Evolutionary conservation across 2,888 invertebrate genomes (phyloP).

Genomic region (Theodoxus fluviatilis): DNA sequence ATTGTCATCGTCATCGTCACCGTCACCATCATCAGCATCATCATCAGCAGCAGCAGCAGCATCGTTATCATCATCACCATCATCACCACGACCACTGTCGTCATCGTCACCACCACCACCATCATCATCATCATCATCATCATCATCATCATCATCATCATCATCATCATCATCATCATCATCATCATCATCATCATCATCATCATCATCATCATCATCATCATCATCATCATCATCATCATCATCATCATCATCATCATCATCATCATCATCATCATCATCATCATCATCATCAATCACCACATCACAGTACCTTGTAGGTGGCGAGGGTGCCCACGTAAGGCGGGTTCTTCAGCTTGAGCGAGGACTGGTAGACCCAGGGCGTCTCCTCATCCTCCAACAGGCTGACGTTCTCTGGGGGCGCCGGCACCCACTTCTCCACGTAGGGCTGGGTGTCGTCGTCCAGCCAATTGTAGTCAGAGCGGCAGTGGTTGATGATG

Average conservation of each 20-base stretch:
- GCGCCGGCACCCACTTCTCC: constrained; percentile 51
- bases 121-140: constrained; percentile 26
- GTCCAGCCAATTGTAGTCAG: constrained; percentile 61
- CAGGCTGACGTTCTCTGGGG: constrained; percentile 39
- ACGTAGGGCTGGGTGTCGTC: constrained; percentile 62
- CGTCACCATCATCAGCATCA: too few species aligned
- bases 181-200: constrained; percentile 27
- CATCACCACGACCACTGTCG: too few species aligned
- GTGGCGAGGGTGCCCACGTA: constrained; percentile 63
- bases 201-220: constrained; percentile 26
- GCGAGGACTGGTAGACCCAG: constrained; percentile 64
- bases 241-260: constrained; percentile 19
- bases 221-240: constrained; percentile 26
- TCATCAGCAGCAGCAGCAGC: too few species aligned
- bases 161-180: constrained; percentile 28
- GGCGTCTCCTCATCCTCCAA: constrained; percentile 46
- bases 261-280: constrained; percentile 21
- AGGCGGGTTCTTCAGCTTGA: constrained; percentile 65
- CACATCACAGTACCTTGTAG: too few species aligned
- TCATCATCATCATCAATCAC: constrained; percentile 21
- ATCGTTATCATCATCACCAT: too few species aligned
- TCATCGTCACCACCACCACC: constrained; percentile 10
- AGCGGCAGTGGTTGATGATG: constrained; percentile 59
- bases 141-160: constrained; percentile 26
- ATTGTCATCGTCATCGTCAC: too few species aligned